Evolutionary conservation across 2,888 invertebrate species (phyloP), one percentile per base, ranked within the genome.

Genomic region (Acronicta aceris): DNA sequence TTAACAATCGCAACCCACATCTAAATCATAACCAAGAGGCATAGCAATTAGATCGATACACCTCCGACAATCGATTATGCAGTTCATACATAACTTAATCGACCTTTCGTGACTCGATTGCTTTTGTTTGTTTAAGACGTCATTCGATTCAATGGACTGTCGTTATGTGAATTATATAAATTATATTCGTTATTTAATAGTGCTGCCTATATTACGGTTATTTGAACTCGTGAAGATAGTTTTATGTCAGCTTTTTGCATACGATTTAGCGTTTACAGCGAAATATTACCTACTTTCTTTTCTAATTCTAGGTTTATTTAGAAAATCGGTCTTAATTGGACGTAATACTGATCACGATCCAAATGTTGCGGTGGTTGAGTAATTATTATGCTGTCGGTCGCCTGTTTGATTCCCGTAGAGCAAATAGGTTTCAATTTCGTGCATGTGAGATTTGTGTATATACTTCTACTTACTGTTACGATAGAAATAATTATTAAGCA

Each of bases 31-130:
- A 65, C 74, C 61, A 54, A 59, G 61, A 78, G 78, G 69, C 73
- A 74, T 70, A 69, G 71, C 68, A 65, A 70, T 77, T 70, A 77
- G 63, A 73, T 9, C 59, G 51, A 51, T 56, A 71, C 59, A 65
- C 62, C 60, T 57, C 65, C 57, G 58, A 69, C 72, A 46, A 79
- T 65, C 71, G 79, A 78, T 85, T 81, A 79, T 73, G 73, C 65
- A 53, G 59, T 53, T 64, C 65, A 59, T 71, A 82, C 78, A 78
- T 79, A 84, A 83, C 79, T 71, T 74, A 82, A 84, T 83, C 79
- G 82, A 79, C 82, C 78, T 43, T 77, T 73, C 85, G 84, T 85
- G 83, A 83, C 82, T 83, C 49, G 62, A 56, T 66, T 55, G 64
- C 48, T 61, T 68, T 71, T 62, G 71, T 72, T 72, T 72, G 52